These are phyloP conservation scores for Phrixothrix hirtus DNA, from an alignment of 2,888 invertebrate species.

Conservation along the genomic window DNA sequence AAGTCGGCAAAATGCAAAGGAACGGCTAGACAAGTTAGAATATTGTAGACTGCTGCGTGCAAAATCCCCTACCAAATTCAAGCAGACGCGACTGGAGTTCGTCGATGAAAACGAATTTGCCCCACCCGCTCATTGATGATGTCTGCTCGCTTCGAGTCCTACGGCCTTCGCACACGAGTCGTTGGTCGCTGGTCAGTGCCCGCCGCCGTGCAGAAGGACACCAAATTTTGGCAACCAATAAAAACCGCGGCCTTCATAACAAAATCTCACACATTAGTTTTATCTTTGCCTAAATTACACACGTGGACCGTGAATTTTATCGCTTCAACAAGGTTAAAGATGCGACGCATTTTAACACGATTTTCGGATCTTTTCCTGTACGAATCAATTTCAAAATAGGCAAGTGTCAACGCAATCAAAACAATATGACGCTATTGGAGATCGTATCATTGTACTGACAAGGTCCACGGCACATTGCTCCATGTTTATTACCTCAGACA, in stretches of 20 bases:
- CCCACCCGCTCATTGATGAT: not conserved
- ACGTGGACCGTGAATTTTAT: not conserved
- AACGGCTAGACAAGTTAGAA: not conserved
- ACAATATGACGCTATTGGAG: too few species aligned
- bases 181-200: constrained; percentile 53
- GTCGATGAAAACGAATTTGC: not conserved
- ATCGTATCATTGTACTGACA: not conserved
- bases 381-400: too few species aligned
- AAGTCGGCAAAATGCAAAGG: too few species aligned
- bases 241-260: constrained; percentile 32
- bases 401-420: too few species aligned
- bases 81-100: not conserved
- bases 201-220: constrained; percentile 41
- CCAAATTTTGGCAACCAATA: constrained; percentile 32
- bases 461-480: not conserved
- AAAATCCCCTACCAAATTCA: not conserved
- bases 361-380: too few species aligned
- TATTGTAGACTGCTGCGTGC: too few species aligned
- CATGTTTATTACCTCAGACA: not conserved
- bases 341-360: too few species aligned
- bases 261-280: constrained; percentile 23
- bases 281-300: not conserved
- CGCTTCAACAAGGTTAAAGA: not conserved
- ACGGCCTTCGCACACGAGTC: constrained; percentile 34
- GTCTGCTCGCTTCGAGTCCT: not conserved